Conservation (phyloP, 2,113 vertebrate genomes). For the Engystomops pustulosus region DNA sequence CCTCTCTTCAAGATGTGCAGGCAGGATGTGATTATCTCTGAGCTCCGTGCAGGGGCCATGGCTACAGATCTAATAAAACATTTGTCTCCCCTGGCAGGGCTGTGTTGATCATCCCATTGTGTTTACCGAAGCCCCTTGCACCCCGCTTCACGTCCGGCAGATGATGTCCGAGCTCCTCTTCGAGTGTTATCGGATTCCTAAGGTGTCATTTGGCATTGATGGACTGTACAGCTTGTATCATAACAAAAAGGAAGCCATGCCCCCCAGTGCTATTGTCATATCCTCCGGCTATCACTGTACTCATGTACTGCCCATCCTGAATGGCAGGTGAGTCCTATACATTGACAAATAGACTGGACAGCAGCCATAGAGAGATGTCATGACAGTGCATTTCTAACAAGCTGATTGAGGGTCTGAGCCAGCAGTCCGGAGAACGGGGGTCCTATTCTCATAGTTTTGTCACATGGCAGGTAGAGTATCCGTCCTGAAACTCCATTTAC, state of each 20-base stretch:
- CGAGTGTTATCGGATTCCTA: constrained; percentile 91
- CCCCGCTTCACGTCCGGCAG: constrained; percentile 78
- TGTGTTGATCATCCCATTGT: constrained; percentile 80
- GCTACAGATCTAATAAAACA: background rate
- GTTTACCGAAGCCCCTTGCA: constrained; percentile 81
- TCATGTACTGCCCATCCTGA: constrained; percentile 89
- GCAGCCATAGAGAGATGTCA: too few species aligned
- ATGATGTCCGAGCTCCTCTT: constrained; percentile 92
- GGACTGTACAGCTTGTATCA: constrained; percentile 90
- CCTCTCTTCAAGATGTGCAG: too few species aligned
- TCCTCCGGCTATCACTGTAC: constrained; percentile 95
- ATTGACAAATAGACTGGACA: too few species aligned
- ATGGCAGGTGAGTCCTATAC: constrained; percentile 82
- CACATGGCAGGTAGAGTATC: too few species aligned
- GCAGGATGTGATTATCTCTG: too few species aligned
- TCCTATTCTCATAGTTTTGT: too few species aligned
- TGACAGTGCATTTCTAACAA: too few species aligned
- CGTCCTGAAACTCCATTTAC: too few species aligned
- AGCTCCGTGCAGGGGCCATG: too few species aligned
- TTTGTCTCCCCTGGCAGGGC: constrained; percentile 66
- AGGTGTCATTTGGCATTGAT: constrained; percentile 90
- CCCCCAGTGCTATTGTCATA: constrained; percentile 83
- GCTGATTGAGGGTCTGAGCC: too few species aligned
- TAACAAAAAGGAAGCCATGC: constrained; percentile 72
- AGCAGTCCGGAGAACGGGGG: too few species aligned